A percentile compares a stretch with the other conserved stretches of the same genome.
phyloP scores from a whole-genome alignment of 2,888 invertebrate genomes.

The Hirtodrosophila histrioides region DNA sequence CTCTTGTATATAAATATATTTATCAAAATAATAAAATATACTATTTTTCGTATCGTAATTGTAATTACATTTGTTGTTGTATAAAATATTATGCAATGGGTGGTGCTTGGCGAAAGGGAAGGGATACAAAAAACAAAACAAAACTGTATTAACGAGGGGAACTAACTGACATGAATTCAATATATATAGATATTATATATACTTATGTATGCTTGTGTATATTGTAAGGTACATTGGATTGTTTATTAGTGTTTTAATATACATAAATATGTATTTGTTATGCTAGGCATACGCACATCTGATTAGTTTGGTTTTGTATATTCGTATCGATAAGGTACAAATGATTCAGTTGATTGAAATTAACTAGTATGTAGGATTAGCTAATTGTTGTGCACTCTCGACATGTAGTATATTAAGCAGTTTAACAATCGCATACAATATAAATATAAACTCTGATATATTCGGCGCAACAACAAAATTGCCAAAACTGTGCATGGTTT shows the following conservation, averaged over 20 bases:
- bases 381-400: constrained; percentile 46
- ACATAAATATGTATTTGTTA: constrained; percentile 29
- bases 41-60: constrained; percentile 40
- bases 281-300: constrained; percentile 42
- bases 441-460: constrained; percentile 8
- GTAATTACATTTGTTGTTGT: constrained; percentile 51
- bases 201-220: constrained; percentile 22
- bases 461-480: constrained; percentile 19
- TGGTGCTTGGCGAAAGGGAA: constrained; percentile 40
- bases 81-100: constrained; percentile 59
- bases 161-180: constrained; percentile 11
- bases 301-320: constrained; percentile 37
- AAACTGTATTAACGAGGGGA: constrained; percentile 9
- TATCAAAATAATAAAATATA: constrained; percentile 76
- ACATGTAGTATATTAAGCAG: constrained; percentile 34
- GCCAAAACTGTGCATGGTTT: constrained; percentile 11
- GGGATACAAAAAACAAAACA: constrained; percentile 29
- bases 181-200: constrained; percentile 8
- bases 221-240: constrained; percentile 75
- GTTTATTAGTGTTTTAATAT: constrained; percentile 62
- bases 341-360: constrained; percentile 37
- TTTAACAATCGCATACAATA: constrained; percentile 15
- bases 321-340: constrained; percentile 51
- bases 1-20: constrained; percentile 64
- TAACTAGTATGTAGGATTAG: constrained; percentile 36